phyloP scores from a whole-genome alignment of 2,797 vertebrate genomes.

The Phalloptychus januarius region DNA sequence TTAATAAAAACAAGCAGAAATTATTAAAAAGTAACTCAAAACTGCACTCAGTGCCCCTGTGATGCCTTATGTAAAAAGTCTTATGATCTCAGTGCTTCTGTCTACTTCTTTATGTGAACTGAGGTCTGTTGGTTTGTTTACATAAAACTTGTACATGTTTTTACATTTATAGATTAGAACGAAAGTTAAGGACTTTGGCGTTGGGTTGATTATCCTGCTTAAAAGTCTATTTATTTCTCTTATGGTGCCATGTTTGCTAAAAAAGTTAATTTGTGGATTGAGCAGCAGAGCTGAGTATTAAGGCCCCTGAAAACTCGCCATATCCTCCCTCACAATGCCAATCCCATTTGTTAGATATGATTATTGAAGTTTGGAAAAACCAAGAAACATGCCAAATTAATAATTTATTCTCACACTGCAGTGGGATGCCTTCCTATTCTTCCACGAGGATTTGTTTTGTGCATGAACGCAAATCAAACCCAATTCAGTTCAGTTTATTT shows the following conservation, averaged over 20 bases:
- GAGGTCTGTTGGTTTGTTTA: background rate
- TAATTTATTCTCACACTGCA: background rate
- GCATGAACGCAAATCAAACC: background rate
- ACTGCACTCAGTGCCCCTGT: slow-evolving; percentile 17
- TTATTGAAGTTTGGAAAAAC: background rate
- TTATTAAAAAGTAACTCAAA: slow-evolving; percentile 12
- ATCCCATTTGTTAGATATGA: background rate
- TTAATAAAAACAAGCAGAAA: slow-evolving; percentile 3
- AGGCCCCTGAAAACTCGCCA: background rate
- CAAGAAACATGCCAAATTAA: background rate
- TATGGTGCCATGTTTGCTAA: background rate
- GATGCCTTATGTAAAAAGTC: slow-evolving; percentile 54
- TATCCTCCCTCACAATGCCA: background rate
- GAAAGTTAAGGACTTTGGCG: background rate
- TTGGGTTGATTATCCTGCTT: too few relatives aligned
- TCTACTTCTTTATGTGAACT: slow-evolving; percentile 21
- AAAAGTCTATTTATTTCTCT: background rate
- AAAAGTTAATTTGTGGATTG: background rate
- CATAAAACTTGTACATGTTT: background rate
- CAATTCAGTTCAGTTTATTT: background rate
- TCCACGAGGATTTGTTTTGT: background rate
- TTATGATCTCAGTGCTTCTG: slow-evolving; percentile 5
- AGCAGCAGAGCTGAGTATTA: background rate
- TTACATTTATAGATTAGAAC: background rate
- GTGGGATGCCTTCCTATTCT: background rate